Evolutionary conservation across 2,797 vertebrate genomes (phyloP).

Genomic region (Astyanax mexicanus): DNA sequence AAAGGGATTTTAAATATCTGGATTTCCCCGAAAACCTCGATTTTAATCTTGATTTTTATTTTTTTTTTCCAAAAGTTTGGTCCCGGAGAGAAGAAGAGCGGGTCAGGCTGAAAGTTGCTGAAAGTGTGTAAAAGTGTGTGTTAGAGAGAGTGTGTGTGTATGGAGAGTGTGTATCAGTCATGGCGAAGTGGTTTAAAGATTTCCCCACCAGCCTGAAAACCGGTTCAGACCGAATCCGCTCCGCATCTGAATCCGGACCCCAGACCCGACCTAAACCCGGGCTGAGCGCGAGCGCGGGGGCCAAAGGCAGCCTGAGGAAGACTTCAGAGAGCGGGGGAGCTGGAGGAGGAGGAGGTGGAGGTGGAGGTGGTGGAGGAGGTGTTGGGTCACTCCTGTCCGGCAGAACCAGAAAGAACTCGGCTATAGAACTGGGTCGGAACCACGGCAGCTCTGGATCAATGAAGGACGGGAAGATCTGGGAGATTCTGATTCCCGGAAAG

Average conservation of each 20-base stretch:
- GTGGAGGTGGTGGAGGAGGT: conserved; percentile 59
- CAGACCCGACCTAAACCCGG: conserved; percentile 75
- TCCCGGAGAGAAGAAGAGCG: no score
- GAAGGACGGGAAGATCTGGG: conserved; percentile 80
- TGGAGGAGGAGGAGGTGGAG: conserved; percentile 43
- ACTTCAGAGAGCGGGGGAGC: conserved; percentile 63
- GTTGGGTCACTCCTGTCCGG: conserved; percentile 73
- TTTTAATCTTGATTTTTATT: no score
- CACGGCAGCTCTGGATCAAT: conserved; percentile 62
- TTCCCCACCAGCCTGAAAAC: conserved; percentile 93
- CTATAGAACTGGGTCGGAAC: conserved; percentile 77
- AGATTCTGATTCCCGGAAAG: conserved; percentile 84
- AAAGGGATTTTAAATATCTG: conserved; percentile 39
- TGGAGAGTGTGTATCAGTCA: conserved; percentile 66
- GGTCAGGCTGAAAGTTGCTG: not conserved
- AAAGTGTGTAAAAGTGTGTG: conserved; percentile 19
- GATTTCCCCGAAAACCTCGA: conserved; percentile 21
- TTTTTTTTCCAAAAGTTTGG: no score
- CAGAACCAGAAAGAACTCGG: conserved; percentile 90
- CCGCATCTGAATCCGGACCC: conserved; percentile 81
- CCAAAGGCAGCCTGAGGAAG: conserved; percentile 81
- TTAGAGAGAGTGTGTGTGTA: conserved; percentile 29
- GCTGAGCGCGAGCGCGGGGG: conserved; percentile 71
- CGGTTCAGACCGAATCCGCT: conserved; percentile 85
- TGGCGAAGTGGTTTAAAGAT: conserved; percentile 98